Base-by-base conservation (phyloP, 1,140 invertebrate genomes). In the Anthonomus grandis region DNA sequence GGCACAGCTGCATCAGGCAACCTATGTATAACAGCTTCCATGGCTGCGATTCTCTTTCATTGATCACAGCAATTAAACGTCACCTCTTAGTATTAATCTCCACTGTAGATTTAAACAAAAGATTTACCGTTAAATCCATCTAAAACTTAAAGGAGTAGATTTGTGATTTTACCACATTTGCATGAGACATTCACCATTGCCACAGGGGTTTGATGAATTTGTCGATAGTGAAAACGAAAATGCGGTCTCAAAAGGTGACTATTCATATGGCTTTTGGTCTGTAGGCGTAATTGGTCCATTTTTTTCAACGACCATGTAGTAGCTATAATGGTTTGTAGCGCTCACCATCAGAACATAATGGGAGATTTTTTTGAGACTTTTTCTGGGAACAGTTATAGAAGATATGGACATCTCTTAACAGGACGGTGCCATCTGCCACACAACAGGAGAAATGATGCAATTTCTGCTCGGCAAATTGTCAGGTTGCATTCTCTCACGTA, bases 371-470 rank as follows among this genome's bases (percentile, higher is more conserved):
- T n/a, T n/a, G n/a, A n/a, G n/a, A n/a, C n/a, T 39, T 39, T 12
- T 2, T 2, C 12, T 39, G 37, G 19, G n/a, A 39, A 18, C 37
- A 39, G 37, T 39, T n/a, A n/a, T 39, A 18, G 12, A 39, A 39
- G 12, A 3, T 12, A 17, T 39, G 2, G 37, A 39, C 12, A 39
- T 39, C 37, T 39, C 19, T 39, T 18, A 39, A 39, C 37, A 12
- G 15, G 12, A 39, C 37, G 37, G 37, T 39, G 37, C 37, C 37
- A 39, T 13, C 37, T 39, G 37, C n/a, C 2, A 39, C 37, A 39
- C 37, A 39, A 2, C 37, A 39, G n/a, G n/a, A 39, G 37, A 39
- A 39, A 39, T 18, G 2, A 39, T 39, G 19, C 12, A 39, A 17
- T 39, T 39, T 17, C 2, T 39, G 15, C 37, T 2, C 15, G 37